Conservation (phyloP, 2,888 invertebrate species). For the Thymelicus lineola region DNA sequence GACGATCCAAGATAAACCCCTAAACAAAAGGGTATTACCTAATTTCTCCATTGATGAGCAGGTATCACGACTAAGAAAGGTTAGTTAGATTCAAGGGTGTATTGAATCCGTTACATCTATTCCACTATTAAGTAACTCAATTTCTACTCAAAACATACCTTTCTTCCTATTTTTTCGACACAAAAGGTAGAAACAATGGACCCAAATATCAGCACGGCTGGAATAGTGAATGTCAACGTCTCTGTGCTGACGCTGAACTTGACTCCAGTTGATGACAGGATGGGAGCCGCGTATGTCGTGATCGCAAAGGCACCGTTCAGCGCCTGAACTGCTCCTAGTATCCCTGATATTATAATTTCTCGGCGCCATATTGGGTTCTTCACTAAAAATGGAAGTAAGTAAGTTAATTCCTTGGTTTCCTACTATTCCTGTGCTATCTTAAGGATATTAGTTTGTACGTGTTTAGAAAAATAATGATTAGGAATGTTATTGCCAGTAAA, state of each 20-base stretch:
- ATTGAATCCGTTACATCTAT: background rate
- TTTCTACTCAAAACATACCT: slow-evolving; percentile 51
- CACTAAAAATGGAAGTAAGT: slow-evolving; percentile 47
- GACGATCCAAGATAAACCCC: no score
- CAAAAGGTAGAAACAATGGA: slow-evolving; percentile 61
- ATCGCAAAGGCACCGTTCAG: slow-evolving; percentile 63
- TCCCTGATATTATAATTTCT: slow-evolving; percentile 52
- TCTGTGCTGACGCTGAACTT: slow-evolving; percentile 63
- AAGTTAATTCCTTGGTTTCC: no score
- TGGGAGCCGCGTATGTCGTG: slow-evolving; percentile 60
- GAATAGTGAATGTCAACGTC: slow-evolving; percentile 65
- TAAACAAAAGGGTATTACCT: no score
- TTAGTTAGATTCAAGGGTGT: background rate
- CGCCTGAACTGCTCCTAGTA: slow-evolving; percentile 52
- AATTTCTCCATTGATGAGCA: no score
- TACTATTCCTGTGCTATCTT: no score
- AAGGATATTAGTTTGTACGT: no score
- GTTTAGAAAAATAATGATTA: no score
- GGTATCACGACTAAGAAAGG: background rate
- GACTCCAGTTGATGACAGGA: slow-evolving; percentile 61
- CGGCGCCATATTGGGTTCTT: slow-evolving; percentile 60
- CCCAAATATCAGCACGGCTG: slow-evolving; percentile 65
- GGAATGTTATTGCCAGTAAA: background rate
- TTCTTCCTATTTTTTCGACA: slow-evolving; percentile 67
- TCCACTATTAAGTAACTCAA: no score